Evolutionary conservation across 2,888 invertebrate genomes (phyloP), one percentile per base, ranked within the genome.

Genomic region (Macropis europaea): DNA sequence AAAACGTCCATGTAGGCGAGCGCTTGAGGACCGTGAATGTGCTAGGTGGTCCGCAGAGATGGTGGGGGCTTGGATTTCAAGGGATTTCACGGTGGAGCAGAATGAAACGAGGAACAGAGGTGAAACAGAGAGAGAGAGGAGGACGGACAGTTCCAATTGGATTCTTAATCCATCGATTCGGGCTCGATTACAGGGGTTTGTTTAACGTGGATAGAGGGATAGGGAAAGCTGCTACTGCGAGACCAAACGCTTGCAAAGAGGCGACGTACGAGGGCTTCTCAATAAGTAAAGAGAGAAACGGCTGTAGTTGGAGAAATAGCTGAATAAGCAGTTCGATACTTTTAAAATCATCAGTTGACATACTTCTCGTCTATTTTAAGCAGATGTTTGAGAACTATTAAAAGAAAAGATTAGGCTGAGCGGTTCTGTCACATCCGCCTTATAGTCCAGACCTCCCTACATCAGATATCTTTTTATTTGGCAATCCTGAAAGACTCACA

Each of bases 81-180:
- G 24, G 61, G 64, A 78, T 80, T 76, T 81, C 64, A 64, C 53
- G 70, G 38, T 17, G 32, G 24, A 43, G n/a, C 32, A 26, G 17
- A 13, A 13, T 9, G 32, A 54, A 15, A 13, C 15, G 6, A 7
- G 26, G 22, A n/a, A 36, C 15, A 24, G 32, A 5, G 43, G 9
- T 26, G 52, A 24, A 59, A 22, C 36, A 54, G 38, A 38, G n/a
- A n/a, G n/a, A n/a, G n/a, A n/a, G n/a, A 32, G 54, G 48, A 43
- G 54, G 63, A 40, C 45, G 69, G 62, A 61, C 77, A 71, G 36
- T 73, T 74, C 52, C 82, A 80, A 84, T 84, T 84, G 84, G 81
- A 84, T 84, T 81, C 83, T 84, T 84, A 84, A 85, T 84, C 84
- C 83, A 76, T 85, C 81, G 84, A 85, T 85, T 82, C 68, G 61